phyloP scores from a whole-genome alignment of 2,888 invertebrate genomes.

The Monoplex corrugatus region DNA sequence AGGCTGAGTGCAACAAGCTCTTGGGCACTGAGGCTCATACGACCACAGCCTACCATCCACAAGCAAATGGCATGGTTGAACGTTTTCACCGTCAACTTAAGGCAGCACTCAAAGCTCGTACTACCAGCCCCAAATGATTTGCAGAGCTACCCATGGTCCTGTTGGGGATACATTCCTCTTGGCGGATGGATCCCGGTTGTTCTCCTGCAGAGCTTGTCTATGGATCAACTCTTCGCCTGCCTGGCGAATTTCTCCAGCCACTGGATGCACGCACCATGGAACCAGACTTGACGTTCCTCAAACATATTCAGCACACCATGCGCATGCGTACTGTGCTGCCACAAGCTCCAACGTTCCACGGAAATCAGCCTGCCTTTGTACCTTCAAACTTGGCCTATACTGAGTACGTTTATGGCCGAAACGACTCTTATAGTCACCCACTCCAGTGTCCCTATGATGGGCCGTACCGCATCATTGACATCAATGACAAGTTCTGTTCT shows the following conservation, averaged over 20 bases:
- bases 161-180: conserved; percentile 42
- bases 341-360: conserved; percentile 41
- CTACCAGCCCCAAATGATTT: conserved; percentile 36
- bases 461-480: no score
- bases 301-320: conserved; percentile 47
- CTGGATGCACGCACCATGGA: conserved; percentile 39
- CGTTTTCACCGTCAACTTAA: conserved; percentile 48
- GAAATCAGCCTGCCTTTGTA: conserved; percentile 28
- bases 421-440: no score
- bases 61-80: conserved; percentile 50
- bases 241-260: conserved; percentile 45
- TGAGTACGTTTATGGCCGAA: conserved; percentile 41
- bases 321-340: conserved; percentile 41
- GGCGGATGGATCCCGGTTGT: conserved; percentile 49
- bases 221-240: conserved; percentile 43
- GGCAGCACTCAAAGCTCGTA: conserved; percentile 46
- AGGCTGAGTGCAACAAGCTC: conserved; percentile 41
- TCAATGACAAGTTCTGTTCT: no score
- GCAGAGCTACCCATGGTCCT: conserved; percentile 41
- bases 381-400: conserved; percentile 43
- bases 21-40: conserved; percentile 30
- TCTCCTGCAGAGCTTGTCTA: conserved; percentile 50
- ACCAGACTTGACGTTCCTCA: conserved; percentile 43
- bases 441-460: no score
- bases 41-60: conserved; percentile 41